Evolutionary conservation across 2,888 invertebrate species (phyloP).

Genomic region (Sphaeridia pumilis): DNA sequence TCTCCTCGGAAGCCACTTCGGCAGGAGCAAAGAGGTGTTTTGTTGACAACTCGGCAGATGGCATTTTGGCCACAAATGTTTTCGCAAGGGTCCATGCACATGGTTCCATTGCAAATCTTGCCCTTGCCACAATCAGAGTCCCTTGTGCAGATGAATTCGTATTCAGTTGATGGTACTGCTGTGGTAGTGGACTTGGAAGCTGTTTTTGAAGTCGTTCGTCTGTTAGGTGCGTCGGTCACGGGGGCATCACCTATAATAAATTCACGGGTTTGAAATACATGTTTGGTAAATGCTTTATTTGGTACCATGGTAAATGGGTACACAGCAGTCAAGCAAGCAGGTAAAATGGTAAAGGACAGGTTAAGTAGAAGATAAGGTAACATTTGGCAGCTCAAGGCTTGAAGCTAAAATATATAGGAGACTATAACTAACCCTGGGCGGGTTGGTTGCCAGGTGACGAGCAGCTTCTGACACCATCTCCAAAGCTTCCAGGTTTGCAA

Average conservation of each 20-base stretch:
- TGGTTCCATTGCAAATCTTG: slow-evolving; percentile 9
- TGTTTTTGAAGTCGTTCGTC: not conserved
- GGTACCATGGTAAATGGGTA: not conserved
- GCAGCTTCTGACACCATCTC: slow-evolving; percentile 8
- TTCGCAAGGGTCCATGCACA: slow-evolving; percentile 10
- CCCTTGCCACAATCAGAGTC: slow-evolving; percentile 10
- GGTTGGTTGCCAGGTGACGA: too few species aligned
- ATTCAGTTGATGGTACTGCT: not conserved
- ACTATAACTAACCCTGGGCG: not conserved
- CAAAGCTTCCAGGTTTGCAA: slow-evolving; percentile 2
- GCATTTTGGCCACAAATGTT: slow-evolving; percentile 21
- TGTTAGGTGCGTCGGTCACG: not conserved
- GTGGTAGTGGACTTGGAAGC: not conserved
- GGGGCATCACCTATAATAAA: slow-evolving; percentile 5
- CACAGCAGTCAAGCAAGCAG: not conserved
- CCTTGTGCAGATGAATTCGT: slow-evolving; percentile 12
- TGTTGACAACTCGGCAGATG: slow-evolving; percentile 19
- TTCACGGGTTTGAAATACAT: not conserved
- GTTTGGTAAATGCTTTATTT: not conserved
- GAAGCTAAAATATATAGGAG: not conserved
- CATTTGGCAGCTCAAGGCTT: too few species aligned
- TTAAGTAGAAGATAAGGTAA: not conserved
- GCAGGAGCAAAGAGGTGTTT: slow-evolving; percentile 22
- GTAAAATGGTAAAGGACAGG: not conserved
- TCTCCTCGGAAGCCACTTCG: slow-evolving; percentile 22